phyloP scores from a whole-genome alignment of 2,888 invertebrate species.

The Cremastinae sp. region DNA sequence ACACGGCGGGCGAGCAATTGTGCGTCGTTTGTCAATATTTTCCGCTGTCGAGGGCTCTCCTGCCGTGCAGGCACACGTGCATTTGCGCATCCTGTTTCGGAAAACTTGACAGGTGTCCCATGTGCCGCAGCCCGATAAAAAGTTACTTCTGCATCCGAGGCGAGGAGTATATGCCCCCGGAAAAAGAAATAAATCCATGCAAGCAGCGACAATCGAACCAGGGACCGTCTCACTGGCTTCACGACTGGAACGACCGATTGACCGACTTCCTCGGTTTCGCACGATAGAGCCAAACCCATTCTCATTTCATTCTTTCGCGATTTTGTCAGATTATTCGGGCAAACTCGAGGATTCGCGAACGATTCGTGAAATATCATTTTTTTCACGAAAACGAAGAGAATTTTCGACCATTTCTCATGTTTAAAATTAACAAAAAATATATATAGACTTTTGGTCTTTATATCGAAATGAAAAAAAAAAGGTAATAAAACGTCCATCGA shows the following conservation, averaged over 20 bases:
- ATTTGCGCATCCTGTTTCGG: constrained; percentile 91
- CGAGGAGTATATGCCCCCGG: constrained; percentile 86
- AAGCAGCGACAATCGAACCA: constrained; percentile 79
- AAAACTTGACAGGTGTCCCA: constrained; percentile 91
- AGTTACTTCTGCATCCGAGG: constrained; percentile 92
- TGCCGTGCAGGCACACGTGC: constrained; percentile 93
- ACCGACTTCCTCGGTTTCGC: constrained; percentile 89
- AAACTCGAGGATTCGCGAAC: too few species aligned
- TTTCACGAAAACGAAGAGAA: too few species aligned
- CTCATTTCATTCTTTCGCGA: too few species aligned
- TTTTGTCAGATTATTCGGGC: too few species aligned
- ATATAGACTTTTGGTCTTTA: too few species aligned
- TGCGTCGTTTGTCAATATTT: constrained; percentile 93
- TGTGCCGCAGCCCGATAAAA: constrained; percentile 91
- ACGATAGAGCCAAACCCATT: constrained; percentile 76
- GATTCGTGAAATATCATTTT: too few species aligned
- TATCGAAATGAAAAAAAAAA: too few species aligned
- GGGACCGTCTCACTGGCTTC: constrained; percentile 81
- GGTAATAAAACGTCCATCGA: too few species aligned
- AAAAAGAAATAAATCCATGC: constrained; percentile 78
- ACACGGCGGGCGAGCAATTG: constrained; percentile 83
- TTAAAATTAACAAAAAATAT: too few species aligned
- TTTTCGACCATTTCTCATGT: too few species aligned
- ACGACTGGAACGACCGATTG: constrained; percentile 87
- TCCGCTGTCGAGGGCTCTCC: constrained; percentile 88